Conservation (phyloP, 2,113 vertebrate genomes). For the Ceratotherium simum region DNA sequence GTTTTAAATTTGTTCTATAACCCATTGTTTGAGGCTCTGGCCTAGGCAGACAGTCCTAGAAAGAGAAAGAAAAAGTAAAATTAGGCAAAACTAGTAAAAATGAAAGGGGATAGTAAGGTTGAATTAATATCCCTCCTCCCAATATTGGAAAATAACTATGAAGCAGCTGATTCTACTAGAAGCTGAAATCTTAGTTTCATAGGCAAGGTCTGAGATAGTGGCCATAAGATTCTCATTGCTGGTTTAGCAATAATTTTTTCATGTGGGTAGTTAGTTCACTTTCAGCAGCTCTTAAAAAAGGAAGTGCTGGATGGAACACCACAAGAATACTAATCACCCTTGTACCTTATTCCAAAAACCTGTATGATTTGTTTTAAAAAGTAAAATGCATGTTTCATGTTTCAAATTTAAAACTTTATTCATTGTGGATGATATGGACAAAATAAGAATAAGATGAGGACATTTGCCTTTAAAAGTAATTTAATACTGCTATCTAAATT, state of each 20-base stretch:
- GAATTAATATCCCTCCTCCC: not conserved
- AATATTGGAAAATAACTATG: not conserved
- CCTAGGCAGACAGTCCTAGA: not conserved
- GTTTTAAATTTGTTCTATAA: not conserved
- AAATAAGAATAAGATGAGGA: not conserved
- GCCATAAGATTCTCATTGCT: not conserved
- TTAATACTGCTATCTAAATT: not conserved
- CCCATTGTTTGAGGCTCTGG: not conserved
- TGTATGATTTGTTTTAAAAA: not conserved
- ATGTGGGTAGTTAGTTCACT: not conserved
- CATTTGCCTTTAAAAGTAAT: not conserved
- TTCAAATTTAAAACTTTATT: not conserved
- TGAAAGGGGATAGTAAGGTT: not conserved
- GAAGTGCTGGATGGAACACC: not conserved
- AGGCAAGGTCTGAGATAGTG: not conserved
- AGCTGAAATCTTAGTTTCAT: not conserved
- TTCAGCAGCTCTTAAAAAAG: not conserved
- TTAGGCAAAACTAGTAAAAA: conserved; percentile 4
- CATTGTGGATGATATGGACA: not conserved
- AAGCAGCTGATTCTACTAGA: not conserved
- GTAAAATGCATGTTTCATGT: not conserved
- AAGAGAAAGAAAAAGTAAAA: not conserved
- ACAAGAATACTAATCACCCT: not conserved
- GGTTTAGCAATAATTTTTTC: not conserved
- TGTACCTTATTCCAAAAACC: not conserved